A percentile compares a stretch with the other conserved stretches of the same genome.
Conservation (phyloP, 2,888 invertebrate genomes). For the Elysia crispata region DNA sequence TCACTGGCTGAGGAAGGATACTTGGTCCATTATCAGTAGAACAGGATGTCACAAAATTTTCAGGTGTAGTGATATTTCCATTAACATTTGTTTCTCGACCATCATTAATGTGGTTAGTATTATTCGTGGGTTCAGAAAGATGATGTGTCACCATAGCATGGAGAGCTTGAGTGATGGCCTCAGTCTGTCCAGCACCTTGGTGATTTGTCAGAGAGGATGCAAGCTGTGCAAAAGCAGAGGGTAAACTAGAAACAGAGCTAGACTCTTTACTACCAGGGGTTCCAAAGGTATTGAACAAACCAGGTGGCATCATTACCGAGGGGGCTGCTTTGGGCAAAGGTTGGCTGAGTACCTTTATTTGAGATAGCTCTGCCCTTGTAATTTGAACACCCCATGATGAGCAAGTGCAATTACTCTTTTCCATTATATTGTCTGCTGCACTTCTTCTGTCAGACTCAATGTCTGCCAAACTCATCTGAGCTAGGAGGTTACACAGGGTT, state of each 20-base stretch:
- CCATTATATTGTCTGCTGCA: constrained; percentile 64
- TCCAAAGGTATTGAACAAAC: constrained; percentile 49
- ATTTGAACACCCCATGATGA: constrained; percentile 43
- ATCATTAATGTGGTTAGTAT: background rate
- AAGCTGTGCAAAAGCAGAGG: constrained; percentile 67
- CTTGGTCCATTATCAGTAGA: background rate
- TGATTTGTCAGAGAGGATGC: constrained; percentile 46
- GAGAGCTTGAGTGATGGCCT: constrained; percentile 32
- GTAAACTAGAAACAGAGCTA: constrained; percentile 51
- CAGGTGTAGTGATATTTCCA: constrained; percentile 1
- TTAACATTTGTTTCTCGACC: background rate
- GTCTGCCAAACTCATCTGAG: constrained; percentile 69
- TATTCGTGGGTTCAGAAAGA: background rate
- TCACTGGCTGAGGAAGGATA: background rate
- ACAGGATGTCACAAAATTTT: background rate
- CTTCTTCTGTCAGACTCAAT: constrained; percentile 63
- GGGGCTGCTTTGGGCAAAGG: constrained; percentile 53
- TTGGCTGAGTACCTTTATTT: constrained; percentile 65
- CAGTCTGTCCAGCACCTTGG: constrained; percentile 14
- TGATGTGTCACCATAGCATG: constrained; percentile 14
- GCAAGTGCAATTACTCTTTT: constrained; percentile 48
- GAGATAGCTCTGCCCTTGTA: constrained; percentile 69
- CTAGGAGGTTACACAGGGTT: constrained; percentile 74
- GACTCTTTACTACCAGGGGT: constrained; percentile 50
- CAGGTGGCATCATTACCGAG: constrained; percentile 52